Conservation (phyloP, 2,888 invertebrate genomes). For the Andrena trimmerana region DNA sequence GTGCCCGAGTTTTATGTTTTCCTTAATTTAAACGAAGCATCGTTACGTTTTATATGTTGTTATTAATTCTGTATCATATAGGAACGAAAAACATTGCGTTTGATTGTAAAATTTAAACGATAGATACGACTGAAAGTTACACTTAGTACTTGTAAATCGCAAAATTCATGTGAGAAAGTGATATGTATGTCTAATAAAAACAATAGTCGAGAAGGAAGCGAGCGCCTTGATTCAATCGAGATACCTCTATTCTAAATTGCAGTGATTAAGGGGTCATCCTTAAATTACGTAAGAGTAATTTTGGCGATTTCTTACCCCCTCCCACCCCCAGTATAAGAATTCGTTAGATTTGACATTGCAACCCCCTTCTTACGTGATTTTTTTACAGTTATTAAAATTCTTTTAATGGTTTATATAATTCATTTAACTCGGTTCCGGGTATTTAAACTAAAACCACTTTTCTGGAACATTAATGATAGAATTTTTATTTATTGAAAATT, state of each 20-base stretch:
- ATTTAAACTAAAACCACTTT: too few relatives aligned
- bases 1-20: conserved; percentile 13
- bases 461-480: too few relatives aligned
- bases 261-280: too few relatives aligned
- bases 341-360: too few relatives aligned
- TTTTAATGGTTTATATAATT: too few relatives aligned
- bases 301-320: too few relatives aligned
- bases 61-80: conserved; percentile 37
- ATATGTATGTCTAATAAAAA: conserved; percentile 57
- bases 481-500: too few relatives aligned
- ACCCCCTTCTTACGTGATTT: too few relatives aligned
- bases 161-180: conserved; percentile 45
- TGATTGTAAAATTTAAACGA: conserved; percentile 33
- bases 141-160: conserved; percentile 45
- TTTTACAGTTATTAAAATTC: too few relatives aligned
- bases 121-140: conserved; percentile 21
- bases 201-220: conserved; percentile 23
- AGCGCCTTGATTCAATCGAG: not conserved
- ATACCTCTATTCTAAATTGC: not conserved
- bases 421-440: too few relatives aligned
- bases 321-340: too few relatives aligned
- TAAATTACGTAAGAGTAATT: too few relatives aligned
- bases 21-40: conserved; percentile 10
- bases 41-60: conserved; percentile 34
- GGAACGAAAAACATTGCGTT: conserved; percentile 7